Base-by-base conservation (phyloP, 2,888 invertebrate genomes). In the Nineta flava region DNA sequence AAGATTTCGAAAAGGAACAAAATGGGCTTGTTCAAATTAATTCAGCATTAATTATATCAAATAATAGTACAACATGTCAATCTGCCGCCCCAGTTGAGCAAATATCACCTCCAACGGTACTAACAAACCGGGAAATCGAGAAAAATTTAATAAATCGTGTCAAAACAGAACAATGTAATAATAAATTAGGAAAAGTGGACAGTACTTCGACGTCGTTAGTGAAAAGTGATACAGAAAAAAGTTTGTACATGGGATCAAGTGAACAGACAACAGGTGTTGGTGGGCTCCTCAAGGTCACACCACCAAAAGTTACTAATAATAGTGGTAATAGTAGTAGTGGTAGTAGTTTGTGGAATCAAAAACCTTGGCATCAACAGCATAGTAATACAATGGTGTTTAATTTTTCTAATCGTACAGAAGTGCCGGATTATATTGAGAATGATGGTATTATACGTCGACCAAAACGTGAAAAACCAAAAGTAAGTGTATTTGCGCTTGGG, bases 401-500 rank as follows among this genome's bases (percentile, higher is more conserved):
- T 72, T 92, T 91, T 69, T 84, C 83, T 56, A 75, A 79, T 67
- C 77, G 84, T 62, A 85, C 84, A 68, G 85, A 85, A 61, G 87
- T 90, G 60, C 91, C 91, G 47, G 87, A 91, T 74, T 90, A 92
- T 69, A 86, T 92, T 62, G 87, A 87, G 65, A 88, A 90, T 70
- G 90, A 91, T 72, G 87, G 87, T 57, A 75, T 83, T 65, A 75
- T 83, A 57, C 76, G 81, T 58, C 75, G 77, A 59, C 73, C 74
- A 60, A 77, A 77, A 57, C 74, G 79, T 53, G 78, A 79, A 62
- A 73, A 78, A 60, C 77, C 83, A 59, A 86, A 85, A 83, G 87
- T 86, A 61, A 79, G 77, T 45, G 9, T 26, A n/a, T 44, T 19
- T 46, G 19, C 2, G 5, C 2, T 19, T 19, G 5, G 19, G 13